Base-by-base conservation (phyloP, 1,140 invertebrate species). In the Drosophila ironensis region DNA sequence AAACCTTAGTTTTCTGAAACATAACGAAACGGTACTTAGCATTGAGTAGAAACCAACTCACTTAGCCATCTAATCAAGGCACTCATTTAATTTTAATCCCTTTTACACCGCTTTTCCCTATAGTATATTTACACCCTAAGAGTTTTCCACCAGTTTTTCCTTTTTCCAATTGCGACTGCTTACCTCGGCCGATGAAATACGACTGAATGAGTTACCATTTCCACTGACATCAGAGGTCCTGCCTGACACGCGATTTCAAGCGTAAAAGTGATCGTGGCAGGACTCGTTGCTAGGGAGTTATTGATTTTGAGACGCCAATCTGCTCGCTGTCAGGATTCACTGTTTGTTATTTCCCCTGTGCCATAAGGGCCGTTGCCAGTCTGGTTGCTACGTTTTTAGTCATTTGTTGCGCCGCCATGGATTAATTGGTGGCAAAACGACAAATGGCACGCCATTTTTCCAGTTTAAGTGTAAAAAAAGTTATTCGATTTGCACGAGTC, bases 201-300 rank as follows among this genome's bases (percentile, higher is more conserved):
- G 40, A 86, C 74, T 86, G 61, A 74, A 47, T 59, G 28, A n/a
- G n/a, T 25, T 37, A 17, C 47, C 33, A 27, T 37, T 68, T 67
- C 51, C 51, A 14, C 11, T 20, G 25, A 22, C 50, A 20, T 16
- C 25, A 17, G 16, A 11, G 38, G 19, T 25, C 17, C 20, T 41
- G 25, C 17, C 35, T 7, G 50, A 7, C 61, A 35, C 20, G 35
- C 51, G 47, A 41, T 12, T 60, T 57, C 40, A 33, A 37, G 30
- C 14, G 41, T 3, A 17, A 77, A 72, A 78, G 25, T 74, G 80
- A 84, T 84, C 80, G 69, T 67, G 80, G 46, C 64, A 78, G 74
- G 50, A 66, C 61, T 17, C 40, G 80, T 86, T 86, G 74, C 80
- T 56, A 84, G 9, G 80, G 37, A 86, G 48, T 84, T 86, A 74